Percentiles rank a stretch among this genome's conserved stretches.
Evolutionary conservation across 2,888 invertebrate species (phyloP).

Genomic region (Lepetodrilus schrolli): DNA sequence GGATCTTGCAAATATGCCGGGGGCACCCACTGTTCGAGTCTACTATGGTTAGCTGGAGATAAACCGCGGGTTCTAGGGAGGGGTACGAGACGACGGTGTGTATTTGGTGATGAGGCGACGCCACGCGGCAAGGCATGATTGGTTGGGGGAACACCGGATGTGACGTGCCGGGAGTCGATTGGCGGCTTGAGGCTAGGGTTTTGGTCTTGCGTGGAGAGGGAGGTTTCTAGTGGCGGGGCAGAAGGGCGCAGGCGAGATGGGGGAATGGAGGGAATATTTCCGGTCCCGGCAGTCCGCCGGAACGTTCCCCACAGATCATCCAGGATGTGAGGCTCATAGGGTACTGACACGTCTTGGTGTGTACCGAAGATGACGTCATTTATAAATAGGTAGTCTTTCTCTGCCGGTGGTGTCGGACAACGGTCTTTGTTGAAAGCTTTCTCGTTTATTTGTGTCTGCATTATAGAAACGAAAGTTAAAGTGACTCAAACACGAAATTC

Average conservation of each 20-base stretch:
- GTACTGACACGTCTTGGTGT: neutral
- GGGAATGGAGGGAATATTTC: neutral
- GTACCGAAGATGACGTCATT: neutral
- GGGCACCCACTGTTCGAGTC: too few species aligned
- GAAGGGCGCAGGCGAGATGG: neutral
- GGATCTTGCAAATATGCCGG: neutral
- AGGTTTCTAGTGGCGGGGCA: neutral
- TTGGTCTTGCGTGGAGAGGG: neutral
- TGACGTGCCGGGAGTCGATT: neutral
- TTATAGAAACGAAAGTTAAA: too few species aligned
- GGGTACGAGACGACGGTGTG: too few species aligned
- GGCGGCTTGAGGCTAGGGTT: neutral
- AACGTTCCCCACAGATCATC: conserved; percentile 16
- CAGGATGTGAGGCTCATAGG: neutral
- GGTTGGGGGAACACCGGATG: neutral
- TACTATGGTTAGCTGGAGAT: too few species aligned
- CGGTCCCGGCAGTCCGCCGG: neutral
- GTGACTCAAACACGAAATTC: too few species aligned
- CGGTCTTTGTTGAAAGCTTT: too few species aligned
- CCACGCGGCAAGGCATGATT: neutral
- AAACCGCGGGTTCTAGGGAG: too few species aligned
- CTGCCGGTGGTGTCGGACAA: neutral
- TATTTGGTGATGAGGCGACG: neutral
- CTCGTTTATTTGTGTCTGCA: too few species aligned
- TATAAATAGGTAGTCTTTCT: neutral